Base-by-base conservation (phyloP, 1,140 invertebrate species). In the Portunus trituberculatus region DNA sequence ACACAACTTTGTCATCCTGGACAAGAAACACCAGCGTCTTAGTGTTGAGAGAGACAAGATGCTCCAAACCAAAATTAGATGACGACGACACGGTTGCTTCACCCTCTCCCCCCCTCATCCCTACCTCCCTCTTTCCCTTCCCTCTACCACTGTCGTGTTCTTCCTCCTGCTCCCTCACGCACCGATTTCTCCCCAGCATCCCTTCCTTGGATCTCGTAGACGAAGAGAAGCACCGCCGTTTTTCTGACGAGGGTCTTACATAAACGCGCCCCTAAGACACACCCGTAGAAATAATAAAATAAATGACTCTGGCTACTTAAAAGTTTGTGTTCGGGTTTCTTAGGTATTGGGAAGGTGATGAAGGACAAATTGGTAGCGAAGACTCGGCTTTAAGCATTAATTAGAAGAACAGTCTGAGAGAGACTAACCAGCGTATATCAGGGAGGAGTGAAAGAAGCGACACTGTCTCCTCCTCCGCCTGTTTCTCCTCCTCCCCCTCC, bases 281-380 rank as follows among this genome's bases (percentile, higher is more conserved):
- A 76, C 67, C 67, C 67, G 67, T 76, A 76, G 67, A 76, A 76
- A 25, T n/a, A n/a, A 76, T 76, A 76, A 76, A 59, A 25, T 76
- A 76, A 76, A 76, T n/a, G 67, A 76, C 67, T 25, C 25, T n/a
- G 67, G 20, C 12, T 76, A 76, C 67, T 76, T 76, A n/a, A 76
- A 76, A n/a, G 67, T 76, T 76, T n/a, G 25, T n/a, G 67, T 76
- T n/a, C 67, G 67, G 67, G 67, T 76, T 76, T 76, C 67, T 76
- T 76, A 76, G 67, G 67, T 76, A 76, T 76, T 76, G 67, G 67
- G n/a, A 25, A 76, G 67, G 67, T 76, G 67, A 76, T 76, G n/a
- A 76, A 76, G 67, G 67, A 76, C 67, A 76, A n/a, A 76, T 25
- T 76, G 67, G 67, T 25, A 76, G 67, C 67, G 67, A 76, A 25